Base-by-base conservation (phyloP, 2,888 invertebrate genomes). In the Drosophila peninsularis region DNA sequence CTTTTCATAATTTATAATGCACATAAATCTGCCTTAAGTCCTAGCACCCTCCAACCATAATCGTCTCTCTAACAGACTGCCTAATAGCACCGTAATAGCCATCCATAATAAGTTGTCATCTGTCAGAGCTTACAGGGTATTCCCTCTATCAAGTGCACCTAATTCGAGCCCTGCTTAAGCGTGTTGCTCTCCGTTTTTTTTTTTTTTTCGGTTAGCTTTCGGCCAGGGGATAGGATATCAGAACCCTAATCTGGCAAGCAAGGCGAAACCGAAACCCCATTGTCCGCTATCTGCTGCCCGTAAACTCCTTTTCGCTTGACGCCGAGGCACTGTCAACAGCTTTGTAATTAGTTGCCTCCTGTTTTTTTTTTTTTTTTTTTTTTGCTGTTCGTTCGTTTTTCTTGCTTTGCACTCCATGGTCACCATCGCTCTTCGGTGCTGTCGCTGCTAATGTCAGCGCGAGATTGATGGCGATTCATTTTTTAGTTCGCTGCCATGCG, bases 401-500 rank as follows among this genome's bases (percentile, higher is more conserved):
- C 30, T 47, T 47, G 5, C 45, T 30, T 17, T 17, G n/a, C 24
- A 19, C 58, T 45, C 34, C 49, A 47, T 52, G 56, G 57, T 41
- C 42, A 34, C 42, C 54, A 60, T 57, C 62, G 39, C 49, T 65
- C 55, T 47, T 34, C 32, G 36, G 34, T 14, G 45, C 42, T 53
- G 34, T 57, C 39, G 72, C 69, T 69, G 62, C 80, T 73, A 71
- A 71, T 85, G 86, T 71, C 79, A 63, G 53, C 76, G 76, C 83
- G 71, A 79, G 82, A 82, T 83, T 81, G 82, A 82, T 82, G 83
- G 87, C 68, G 39, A 53, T 71, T 64, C 71, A 81, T 82, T 83
- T 86, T 82, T 86, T 82, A 83, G 69, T 55, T 27, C 45, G 45
- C 56, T 73, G 78, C 56, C 69, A 85, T 73, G 81, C 62, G 83